Base-by-base conservation (phyloP, 1,140 invertebrate species). In the Tetramorium simillimum region DNA sequence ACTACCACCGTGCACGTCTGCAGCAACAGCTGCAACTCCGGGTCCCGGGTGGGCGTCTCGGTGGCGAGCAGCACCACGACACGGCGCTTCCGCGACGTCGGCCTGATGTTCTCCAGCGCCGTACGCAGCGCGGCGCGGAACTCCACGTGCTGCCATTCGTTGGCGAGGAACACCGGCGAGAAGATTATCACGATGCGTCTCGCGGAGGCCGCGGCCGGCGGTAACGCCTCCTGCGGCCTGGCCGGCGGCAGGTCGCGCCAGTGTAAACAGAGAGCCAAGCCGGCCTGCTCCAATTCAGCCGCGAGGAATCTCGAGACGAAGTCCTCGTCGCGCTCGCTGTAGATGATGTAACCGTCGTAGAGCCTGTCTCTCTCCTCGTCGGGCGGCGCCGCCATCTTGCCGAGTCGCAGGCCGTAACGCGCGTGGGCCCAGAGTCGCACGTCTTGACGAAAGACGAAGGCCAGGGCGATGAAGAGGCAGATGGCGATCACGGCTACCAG, bases 301-400 rank as follows among this genome's bases (percentile, higher is more conserved):
- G 97, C 97, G 49, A 99, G 96, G 85, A 97, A 97, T 91, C 98
- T 96, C 18, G 97, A 96, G 5, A 98, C 97, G 90, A 98, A 97
- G 87, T 97, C 96, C 69, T 98, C 97, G 95, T 99, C 98, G 93
- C 98, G 97, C 89, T 97, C 97, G 94, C 97, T 98, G 95, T 98
- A 98, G 85, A 98, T 97, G 92, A 99, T 96, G 94, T 98, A 99
- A 62, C 98, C 98, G 92, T 99, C 98, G 94, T 98, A 98, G 49
- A 98, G 95, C 81, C 97, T 96, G 92, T 97, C 97, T 49, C 96
- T 96, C 92, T 97, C 97, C 67, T 96, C 95, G 78, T 97, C 96
- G 88, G 89, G 96, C 92, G 88, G 96, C 89, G 89, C 95, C 90
- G 95, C 96, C 95, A 95, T 96, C 95, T 95, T 95, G 82, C 97